phyloP scores from a whole-genome alignment of 2,888 invertebrate species.

The Plagiodera versicolora region DNA sequence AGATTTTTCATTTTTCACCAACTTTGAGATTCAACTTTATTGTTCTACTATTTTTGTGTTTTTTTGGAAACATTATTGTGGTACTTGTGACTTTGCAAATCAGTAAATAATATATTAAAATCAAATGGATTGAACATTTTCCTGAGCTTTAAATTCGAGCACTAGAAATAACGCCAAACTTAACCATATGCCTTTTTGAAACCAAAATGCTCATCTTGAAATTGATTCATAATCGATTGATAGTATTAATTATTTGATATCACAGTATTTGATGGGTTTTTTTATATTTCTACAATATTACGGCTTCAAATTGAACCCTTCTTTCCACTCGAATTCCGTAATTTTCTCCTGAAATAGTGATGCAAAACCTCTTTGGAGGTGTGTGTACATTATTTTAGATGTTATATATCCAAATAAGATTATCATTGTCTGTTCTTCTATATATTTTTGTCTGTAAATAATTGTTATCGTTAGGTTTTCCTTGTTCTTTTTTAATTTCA shows the following conservation, averaged over 20 bases:
- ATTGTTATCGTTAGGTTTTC: conserved; percentile 52
- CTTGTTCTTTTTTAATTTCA: conserved; percentile 45
- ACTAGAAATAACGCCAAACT: no score
- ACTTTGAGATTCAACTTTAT: no score
- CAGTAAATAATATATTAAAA: no score
- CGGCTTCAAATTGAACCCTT: background rate
- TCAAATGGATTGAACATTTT: no score
- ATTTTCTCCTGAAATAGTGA: conserved; percentile 18
- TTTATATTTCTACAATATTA: background rate
- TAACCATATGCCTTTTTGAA: background rate
- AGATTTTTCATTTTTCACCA: no score
- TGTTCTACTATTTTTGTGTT: no score
- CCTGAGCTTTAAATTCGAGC: no score
- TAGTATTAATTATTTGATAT: no score
- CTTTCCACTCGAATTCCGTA: background rate
- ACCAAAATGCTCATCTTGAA: no score
- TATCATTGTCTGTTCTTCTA: conserved; percentile 44
- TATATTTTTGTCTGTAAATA: conserved; percentile 52
- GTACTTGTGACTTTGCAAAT: no score
- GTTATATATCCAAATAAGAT: conserved; percentile 34
- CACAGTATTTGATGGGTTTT: background rate
- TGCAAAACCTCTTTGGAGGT: conserved; percentile 11
- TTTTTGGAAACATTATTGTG: no score
- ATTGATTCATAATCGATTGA: no score
- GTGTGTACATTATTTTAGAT: conserved; percentile 36